These are phyloP conservation scores for Nyctibius grandis DNA, from an alignment of 2,797 vertebrate species.

Conservation along the genomic window DNA sequence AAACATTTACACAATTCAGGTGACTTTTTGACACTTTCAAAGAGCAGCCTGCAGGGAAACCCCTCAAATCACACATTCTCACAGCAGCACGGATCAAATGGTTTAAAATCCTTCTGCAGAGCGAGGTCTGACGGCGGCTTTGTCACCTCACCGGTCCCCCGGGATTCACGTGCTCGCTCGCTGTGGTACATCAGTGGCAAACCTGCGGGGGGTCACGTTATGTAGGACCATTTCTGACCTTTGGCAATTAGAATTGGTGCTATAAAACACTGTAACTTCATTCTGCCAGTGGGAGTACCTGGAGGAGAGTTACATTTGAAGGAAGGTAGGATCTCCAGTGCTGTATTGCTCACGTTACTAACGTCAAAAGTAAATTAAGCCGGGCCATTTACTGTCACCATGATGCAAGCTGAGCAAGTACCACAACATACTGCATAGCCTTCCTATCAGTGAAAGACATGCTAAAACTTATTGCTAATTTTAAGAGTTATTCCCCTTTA, in stretches of 20 bases:
- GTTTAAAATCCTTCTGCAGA: not conserved
- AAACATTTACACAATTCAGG: not conserved
- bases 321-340: not conserved
- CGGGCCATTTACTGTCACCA: not conserved
- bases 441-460: not conserved
- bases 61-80: not conserved
- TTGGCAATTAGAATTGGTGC: not conserved
- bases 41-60: not conserved
- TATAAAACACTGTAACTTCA: not conserved
- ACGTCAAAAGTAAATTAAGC: not conserved
- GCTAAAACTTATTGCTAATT: not conserved
- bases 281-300: not conserved
- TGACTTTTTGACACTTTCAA: not conserved
- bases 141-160: not conserved
- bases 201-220: fast-evolving
- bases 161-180: not conserved
- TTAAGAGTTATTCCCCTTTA: not conserved
- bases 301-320: not conserved
- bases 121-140: fast-evolving
- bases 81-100: not conserved
- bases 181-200: not conserved
- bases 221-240: not conserved
- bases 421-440: fast-evolving
- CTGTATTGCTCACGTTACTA: not conserved
- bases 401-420: not conserved